phyloP scores from a whole-genome alignment of 2,888 invertebrate genomes.

The Agrenia bidenticulata region DNA sequence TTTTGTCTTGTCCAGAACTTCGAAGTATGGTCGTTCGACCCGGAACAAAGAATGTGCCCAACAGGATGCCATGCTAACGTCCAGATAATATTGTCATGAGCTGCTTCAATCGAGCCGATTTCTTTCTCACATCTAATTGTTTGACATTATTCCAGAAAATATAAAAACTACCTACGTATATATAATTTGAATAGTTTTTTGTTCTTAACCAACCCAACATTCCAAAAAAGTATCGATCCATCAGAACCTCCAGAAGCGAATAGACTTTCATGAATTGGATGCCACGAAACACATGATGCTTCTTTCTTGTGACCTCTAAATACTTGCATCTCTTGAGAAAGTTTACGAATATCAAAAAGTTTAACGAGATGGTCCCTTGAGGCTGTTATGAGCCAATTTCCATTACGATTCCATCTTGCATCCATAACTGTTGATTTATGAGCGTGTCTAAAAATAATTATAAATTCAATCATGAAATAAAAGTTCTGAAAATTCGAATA shows the following conservation, averaged over 20 bases:
- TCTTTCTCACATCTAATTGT: conserved; percentile 84
- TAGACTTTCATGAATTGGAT: conserved; percentile 93
- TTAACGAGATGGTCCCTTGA: conserved; percentile 96
- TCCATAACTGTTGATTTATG: conserved; percentile 99
- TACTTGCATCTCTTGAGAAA: conserved; percentile 92
- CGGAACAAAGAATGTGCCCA: conserved; percentile 97
- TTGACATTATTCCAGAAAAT: conserved; percentile 5
- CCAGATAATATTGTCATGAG: conserved; percentile 99
- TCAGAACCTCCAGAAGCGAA: conserved; percentile 99
- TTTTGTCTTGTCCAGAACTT: conserved; percentile 99
- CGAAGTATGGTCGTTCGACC: conserved; percentile 98
- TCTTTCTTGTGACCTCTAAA: conserved; percentile 99
- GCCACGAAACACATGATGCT: conserved; percentile 96
- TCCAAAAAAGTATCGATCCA: conserved; percentile 98
- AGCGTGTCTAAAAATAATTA: conserved; percentile 70
- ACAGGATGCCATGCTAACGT: conserved; percentile 98
- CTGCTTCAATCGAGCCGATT: conserved; percentile 96
- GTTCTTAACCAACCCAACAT: conserved; percentile 74
- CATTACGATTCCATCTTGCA: conserved; percentile 98
- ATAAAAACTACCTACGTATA: neutral
- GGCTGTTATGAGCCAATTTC: conserved; percentile 98
- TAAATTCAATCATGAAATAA: conserved; percentile 5
- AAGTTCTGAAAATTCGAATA: neutral
- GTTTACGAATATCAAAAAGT: conserved; percentile 93
- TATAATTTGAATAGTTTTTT: neutral